Evolutionary conservation across 1,140 invertebrate genomes (phyloP).

Genomic region (Idris sp.): DNA sequence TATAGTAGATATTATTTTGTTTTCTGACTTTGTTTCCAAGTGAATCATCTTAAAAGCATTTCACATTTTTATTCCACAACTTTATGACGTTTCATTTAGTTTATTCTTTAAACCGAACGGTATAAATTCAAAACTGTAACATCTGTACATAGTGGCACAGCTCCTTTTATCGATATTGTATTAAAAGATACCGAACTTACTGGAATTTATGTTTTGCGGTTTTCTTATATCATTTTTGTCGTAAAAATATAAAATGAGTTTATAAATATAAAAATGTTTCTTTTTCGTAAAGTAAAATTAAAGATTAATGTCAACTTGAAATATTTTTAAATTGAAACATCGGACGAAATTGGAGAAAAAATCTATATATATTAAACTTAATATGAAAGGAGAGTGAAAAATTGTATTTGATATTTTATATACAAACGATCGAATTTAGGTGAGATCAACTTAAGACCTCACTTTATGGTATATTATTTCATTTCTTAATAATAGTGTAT

Average conservation of each 20-base stretch:
- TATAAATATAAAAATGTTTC: conserved; percentile 13
- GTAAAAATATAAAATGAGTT: conserved; percentile 11
- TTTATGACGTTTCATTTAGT: conserved; percentile 28
- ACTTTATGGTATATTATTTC: no score
- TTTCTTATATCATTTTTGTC: conserved; percentile 11
- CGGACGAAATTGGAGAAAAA: no score
- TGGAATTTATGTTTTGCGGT: conserved; percentile 12
- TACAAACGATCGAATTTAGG: no score
- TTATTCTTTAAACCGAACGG: conserved; percentile 8
- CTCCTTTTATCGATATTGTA: conserved; percentile 14
- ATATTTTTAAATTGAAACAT: no score
- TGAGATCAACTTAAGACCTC: no score
- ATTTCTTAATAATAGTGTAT: no score
- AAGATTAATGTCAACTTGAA: conserved; percentile 5
- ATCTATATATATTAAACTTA: no score
- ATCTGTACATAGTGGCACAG: conserved; percentile 1
- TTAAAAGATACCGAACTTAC: conserved; percentile 11
- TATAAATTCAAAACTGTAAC: conserved; percentile 15
- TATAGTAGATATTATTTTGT: conserved; percentile 3
- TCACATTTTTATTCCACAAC: conserved; percentile 5
- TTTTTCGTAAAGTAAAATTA: conserved; percentile 5
- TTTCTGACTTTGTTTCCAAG: conserved; percentile 12
- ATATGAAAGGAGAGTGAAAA: no score
- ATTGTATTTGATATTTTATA: no score
- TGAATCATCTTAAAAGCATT: conserved; percentile 24